Conservation (phyloP, 2,113 vertebrate species). For the Pollimyrus isidori region DNA sequence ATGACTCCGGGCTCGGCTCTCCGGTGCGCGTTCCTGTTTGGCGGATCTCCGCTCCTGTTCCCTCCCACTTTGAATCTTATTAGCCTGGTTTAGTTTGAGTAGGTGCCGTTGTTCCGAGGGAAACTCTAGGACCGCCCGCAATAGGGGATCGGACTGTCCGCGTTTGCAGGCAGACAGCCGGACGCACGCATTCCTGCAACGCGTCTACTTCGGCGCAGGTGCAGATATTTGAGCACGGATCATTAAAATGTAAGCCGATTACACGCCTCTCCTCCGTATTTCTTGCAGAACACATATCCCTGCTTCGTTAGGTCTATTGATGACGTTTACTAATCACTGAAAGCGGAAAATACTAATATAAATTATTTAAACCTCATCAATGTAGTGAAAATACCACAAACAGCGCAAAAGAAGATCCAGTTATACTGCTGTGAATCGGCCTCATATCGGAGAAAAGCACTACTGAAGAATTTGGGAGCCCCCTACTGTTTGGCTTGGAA, state of each 20-base stretch:
- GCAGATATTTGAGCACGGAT: neutral
- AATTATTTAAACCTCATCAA: neutral
- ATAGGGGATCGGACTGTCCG: neutral
- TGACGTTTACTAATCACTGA: neutral
- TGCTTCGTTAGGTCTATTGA: neutral
- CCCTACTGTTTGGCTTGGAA: constrained; percentile 19
- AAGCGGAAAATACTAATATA: neutral
- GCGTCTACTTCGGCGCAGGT: neutral
- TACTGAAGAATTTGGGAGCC: constrained; percentile 17
- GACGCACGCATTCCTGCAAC: neutral
- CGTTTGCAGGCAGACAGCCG: neutral
- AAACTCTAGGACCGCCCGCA: neutral
- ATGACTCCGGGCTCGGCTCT: constrained; percentile 8
- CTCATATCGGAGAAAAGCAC: neutral
- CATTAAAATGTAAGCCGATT: neutral
- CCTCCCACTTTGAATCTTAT: constrained; percentile 40
- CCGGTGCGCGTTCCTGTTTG: constrained; percentile 29
- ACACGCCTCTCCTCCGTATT: neutral
- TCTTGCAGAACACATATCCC: neutral
- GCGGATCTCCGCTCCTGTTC: constrained; percentile 16
- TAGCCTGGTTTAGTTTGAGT: constrained; percentile 36
- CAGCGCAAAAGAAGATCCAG: neutral
- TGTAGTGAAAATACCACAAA: neutral
- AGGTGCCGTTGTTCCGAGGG: constrained; percentile 14
- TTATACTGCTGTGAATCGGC: neutral